Evolutionary conservation across 2,888 invertebrate species (phyloP), one percentile per base, ranked within the genome.

Genomic region (Dorcus hopei): DNA sequence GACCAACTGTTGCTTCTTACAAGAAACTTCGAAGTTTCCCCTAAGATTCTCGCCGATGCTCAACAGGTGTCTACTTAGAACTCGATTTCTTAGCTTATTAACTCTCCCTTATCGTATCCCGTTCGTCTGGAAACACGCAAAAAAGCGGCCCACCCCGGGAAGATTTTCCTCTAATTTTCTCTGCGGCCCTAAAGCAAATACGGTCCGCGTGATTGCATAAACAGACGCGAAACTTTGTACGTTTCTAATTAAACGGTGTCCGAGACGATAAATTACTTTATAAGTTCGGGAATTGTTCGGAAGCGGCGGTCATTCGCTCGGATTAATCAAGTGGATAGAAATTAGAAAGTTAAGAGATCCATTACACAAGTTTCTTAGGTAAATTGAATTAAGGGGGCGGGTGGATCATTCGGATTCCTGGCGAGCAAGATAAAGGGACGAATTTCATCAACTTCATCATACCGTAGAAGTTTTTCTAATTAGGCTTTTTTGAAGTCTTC

Each of bases 61-160:
- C 69, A 69, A 69, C 69, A 69, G 68, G 69, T 69, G 67, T 58
- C 65, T 64, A 65, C 68, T 68, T 67, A 50, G 54, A 54, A 54
- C 59, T 56, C 54, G 62, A 59, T 59, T 66, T 62, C 67, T 65
- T 64, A 65, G 59, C 61, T 62, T 58, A 59, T 58, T 60, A 45
- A 45, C 26, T 6, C 26, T 33, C 26, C 26, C 26, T 33, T 33
- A 33, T 33, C 26, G 26, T 33, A 33, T 33, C 26, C 26, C 6
- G 26, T 33, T 33, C 26, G 26, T 7, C 6, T 33, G 6, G 26
- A 33, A 33, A 33, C 26, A 33, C 26, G 26, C 26, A 33, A 33
- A 33, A 33, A 33, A 33, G 7, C 26, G 26, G 26, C 26, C 26
- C 26, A 7, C 7, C 6, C 4, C 26, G 26, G 26, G 26, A 33